phyloP scores from a whole-genome alignment of 2,113 vertebrate species.

The Candoia aspera region DNA sequence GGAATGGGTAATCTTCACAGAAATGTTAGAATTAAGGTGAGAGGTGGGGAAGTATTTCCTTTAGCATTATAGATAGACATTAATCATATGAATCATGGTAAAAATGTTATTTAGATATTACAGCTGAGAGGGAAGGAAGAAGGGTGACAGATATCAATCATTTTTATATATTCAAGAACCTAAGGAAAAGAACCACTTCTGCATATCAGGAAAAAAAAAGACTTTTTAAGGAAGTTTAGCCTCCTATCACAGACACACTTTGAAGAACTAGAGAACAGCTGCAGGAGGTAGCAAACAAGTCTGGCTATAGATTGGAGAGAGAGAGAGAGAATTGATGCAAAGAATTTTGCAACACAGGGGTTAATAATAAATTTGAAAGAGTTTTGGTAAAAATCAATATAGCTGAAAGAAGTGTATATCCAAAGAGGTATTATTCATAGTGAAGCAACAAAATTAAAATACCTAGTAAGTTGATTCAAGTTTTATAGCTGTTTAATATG shows the following conservation, averaged over 20 bases:
- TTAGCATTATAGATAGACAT: neutral
- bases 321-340: neutral
- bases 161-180: neutral
- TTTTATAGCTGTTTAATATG: neutral
- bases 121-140: neutral
- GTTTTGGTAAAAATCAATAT: neutral
- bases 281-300: neutral
- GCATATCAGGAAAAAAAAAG: neutral
- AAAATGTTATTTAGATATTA: neutral
- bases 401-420: neutral
- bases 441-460: neutral
- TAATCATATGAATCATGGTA: neutral
- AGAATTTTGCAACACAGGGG: neutral
- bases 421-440: neutral
- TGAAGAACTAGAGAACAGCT: neutral
- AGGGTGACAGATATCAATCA: neutral
- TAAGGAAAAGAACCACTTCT: neutral
- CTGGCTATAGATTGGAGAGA: neutral
- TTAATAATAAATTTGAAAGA: neutral
- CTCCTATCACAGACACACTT: neutral
- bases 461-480: neutral
- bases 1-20: neutral
- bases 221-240: neutral
- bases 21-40: neutral
- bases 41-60: neutral